A percentile compares a stretch with the other conserved stretches of the same genome.
Evolutionary conservation across 2,888 invertebrate genomes (phyloP).

Genomic region (Aspidiotus rigidus): DNA sequence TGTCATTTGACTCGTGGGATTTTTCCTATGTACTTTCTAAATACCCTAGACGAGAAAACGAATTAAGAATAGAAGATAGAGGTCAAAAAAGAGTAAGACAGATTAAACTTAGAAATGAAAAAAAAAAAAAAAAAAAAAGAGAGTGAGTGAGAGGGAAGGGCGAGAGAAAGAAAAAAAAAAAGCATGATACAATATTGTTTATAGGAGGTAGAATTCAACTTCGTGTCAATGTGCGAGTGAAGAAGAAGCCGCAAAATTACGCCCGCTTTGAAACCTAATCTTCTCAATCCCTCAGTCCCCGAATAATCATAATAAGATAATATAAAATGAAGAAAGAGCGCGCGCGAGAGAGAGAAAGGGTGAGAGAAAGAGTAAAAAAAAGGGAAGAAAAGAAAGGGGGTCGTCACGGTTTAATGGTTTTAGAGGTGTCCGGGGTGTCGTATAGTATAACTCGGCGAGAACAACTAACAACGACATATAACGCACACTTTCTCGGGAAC

Average conservation of each 20-base stretch:
- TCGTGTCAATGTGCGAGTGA: neutral
- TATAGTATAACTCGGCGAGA: constrained; percentile 35
- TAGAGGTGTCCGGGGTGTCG: constrained; percentile 36
- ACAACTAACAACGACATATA: constrained; percentile 30
- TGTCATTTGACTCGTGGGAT: no score
- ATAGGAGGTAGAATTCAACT: neutral
- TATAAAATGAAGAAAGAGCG: constrained; percentile 14
- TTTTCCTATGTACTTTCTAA: no score
- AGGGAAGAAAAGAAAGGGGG: constrained; percentile 22
- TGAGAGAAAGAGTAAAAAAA: neutral
- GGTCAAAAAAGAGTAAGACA: no score
- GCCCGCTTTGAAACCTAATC: constrained; percentile 34
- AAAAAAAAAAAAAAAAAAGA: no score
- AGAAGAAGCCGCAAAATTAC: constrained; percentile 30
- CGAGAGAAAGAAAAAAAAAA: neutral
- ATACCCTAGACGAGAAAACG: no score
- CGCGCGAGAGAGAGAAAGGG: neutral
- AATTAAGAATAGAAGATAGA: no score
- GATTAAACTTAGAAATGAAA: no score
- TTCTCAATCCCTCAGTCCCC: constrained; percentile 37
- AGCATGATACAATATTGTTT: no score
- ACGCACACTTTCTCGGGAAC: constrained; percentile 28
- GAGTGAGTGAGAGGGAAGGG: no score
- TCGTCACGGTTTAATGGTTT: constrained; percentile 37
- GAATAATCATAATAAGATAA: constrained; percentile 39